Conservation (phyloP, 1,140 invertebrate genomes). For the Heliconius hermathena region DNA sequence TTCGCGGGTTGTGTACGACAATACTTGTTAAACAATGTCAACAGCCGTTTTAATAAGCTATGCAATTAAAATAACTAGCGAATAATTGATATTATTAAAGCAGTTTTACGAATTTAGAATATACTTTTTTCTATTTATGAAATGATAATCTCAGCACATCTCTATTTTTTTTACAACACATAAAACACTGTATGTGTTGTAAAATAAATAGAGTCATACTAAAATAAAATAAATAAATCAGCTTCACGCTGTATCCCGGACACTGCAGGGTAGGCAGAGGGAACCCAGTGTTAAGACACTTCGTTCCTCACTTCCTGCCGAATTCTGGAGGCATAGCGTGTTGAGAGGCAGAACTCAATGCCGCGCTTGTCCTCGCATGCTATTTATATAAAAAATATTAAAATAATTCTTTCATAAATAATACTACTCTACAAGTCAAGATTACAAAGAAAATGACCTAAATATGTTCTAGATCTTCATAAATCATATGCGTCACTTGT, state of each 20-base stretch:
- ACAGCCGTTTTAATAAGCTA: neutral
- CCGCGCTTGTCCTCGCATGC: too few relatives aligned
- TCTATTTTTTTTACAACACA: too few relatives aligned
- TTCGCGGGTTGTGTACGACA: neutral
- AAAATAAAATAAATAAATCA: too few relatives aligned
- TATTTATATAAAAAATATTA: neutral
- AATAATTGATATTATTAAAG: neutral
- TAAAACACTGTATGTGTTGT: neutral
- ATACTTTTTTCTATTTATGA: neutral
- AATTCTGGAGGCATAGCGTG: too few relatives aligned
- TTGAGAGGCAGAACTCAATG: too few relatives aligned
- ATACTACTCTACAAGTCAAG: neutral
- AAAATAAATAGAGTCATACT: neutral
- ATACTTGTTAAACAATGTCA: neutral
- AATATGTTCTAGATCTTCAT: neutral
- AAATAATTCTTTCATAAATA: neutral
- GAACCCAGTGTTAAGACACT: too few relatives aligned
- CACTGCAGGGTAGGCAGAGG: too few relatives aligned
- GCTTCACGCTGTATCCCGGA: too few relatives aligned
- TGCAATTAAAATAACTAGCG: neutral
- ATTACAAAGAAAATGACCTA: slow-evolving; percentile 10
- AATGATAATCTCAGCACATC: neutral
- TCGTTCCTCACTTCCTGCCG: too few relatives aligned
- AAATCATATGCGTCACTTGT: slow-evolving; percentile 11
- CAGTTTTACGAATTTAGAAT: neutral